Evolutionary conservation across 2,888 invertebrate species (phyloP).

Genomic region (Chymomyza amoena): DNA sequence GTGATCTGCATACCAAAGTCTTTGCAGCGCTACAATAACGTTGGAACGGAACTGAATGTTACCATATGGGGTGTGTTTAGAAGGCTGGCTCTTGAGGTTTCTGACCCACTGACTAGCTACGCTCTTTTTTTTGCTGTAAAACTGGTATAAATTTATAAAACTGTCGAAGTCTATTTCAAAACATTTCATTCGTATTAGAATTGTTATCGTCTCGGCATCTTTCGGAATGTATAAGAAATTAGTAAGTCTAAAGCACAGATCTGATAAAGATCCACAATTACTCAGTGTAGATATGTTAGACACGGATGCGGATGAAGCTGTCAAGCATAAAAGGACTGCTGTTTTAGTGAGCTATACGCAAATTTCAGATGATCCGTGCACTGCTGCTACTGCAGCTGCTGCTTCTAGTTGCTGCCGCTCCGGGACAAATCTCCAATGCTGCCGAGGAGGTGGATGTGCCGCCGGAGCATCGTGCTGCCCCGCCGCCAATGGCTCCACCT

Average conservation of each 20-base stretch:
- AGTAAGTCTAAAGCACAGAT: constrained; percentile 58
- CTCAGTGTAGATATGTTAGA: not conserved
- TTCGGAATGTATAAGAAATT: constrained; percentile 73
- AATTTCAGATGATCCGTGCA: constrained; percentile 50
- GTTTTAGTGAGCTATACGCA: constrained; percentile 43
- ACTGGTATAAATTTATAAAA: constrained; percentile 57
- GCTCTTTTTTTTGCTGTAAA: constrained; percentile 8
- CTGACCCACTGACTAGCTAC: constrained; percentile 16
- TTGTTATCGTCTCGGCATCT: constrained; percentile 4
- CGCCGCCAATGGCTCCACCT: constrained; percentile 34
- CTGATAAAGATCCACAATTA: constrained; percentile 24
- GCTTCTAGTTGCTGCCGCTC: constrained; percentile 13
- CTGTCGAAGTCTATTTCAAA: constrained; percentile 35
- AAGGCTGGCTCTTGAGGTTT: constrained; percentile 1
- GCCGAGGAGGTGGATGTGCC: constrained; percentile 60
- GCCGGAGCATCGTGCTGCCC: constrained; percentile 51
- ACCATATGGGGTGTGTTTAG: constrained; percentile 1
- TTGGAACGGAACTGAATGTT: constrained; percentile 8
- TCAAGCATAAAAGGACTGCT: not conserved
- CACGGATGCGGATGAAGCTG: not conserved
- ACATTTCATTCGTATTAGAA: constrained; percentile 52
- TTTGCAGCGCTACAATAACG: constrained; percentile 7
- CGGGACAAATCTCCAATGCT: constrained; percentile 57
- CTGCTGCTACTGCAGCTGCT: constrained; percentile 17
- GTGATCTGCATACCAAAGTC: constrained; percentile 12